Evolutionary conservation across 2,888 invertebrate species (phyloP).

Genomic region (Ormyrus nitidulus): DNA sequence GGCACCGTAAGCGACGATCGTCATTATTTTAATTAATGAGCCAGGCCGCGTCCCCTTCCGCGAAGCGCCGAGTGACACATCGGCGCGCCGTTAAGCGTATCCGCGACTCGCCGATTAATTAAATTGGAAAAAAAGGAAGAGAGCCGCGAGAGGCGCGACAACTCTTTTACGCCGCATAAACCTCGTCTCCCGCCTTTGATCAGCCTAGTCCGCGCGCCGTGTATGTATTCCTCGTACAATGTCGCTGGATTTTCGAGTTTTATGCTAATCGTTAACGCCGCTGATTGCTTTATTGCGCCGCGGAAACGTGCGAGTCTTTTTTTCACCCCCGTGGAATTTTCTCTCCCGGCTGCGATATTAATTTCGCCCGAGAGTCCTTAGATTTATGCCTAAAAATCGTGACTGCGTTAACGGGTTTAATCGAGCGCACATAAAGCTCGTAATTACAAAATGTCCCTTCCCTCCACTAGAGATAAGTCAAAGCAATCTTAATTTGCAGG

Average conservation of each 20-base stretch:
- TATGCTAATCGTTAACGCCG: not conserved
- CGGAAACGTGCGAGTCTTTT: no score
- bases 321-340: no score
- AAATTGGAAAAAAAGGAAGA: constrained; percentile 11
- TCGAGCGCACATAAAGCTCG: no score
- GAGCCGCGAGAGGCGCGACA: constrained; percentile 16
- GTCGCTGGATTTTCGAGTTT: not conserved
- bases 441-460: no score
- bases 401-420: no score
- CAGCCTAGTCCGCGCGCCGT: constrained; percentile 10
- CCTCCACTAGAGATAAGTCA: not conserved
- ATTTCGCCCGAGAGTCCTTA: no score
- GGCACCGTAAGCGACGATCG: constrained; percentile 40
- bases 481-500: constrained; percentile 21
- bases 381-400: no score
- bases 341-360: no score
- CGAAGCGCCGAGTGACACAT: constrained; percentile 30
- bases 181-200: constrained; percentile 25
- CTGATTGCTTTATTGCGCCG: constrained; percentile 9
- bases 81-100: constrained; percentile 18
- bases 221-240: not conserved
- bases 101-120: constrained; percentile 43
- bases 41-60: constrained; percentile 6
- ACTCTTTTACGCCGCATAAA: constrained; percentile 30
- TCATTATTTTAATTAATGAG: constrained; percentile 55